Evolutionary conservation across 2,797 vertebrate species (phyloP), one percentile per base, ranked within the genome.

Genomic region (Gallinago solitaria): DNA sequence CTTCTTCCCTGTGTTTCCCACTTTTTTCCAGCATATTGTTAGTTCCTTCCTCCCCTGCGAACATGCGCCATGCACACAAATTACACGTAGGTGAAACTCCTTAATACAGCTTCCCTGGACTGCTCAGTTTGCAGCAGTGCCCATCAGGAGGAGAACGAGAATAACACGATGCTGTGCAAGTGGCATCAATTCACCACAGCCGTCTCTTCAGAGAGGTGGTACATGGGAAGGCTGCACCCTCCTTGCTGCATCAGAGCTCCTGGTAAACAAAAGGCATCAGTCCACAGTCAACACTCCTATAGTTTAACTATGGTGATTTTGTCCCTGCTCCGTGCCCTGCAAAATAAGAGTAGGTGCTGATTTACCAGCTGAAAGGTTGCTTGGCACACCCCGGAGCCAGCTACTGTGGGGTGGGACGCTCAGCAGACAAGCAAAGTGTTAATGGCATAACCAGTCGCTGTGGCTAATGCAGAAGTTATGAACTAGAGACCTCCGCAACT

Each of bases 151-250:
- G 15, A 5, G 19, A 30, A 51, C 19, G 37, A 65, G 37, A 67
- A 21, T 19, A 25, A 37, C 8, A 2, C 5, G 23, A 12, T 9
- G 3, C 59, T 43, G 30, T 0, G 0, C 16, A 39, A 71, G 41
- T 4, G 15, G 61, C 24, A 74, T 12, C n/a, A 25, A 9, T 16
- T 53, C 63, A 37, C 37, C 1, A 1, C 81, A 76, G 32, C 17
- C n/a, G 5, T 5, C 57, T 30, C 59, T 76, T 28, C 68, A 37
- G 35, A 5, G 28, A 48, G 57, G 27, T 5, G 24, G 39, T 13
- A n/a, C 5, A 1, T 17, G 39, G 33, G 25, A 60, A 51, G 47
- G 39, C 30, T 50, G 32, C 2, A 1, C 50, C 39, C 39, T 68
- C 28, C 59, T 51, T 28, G 9, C 37, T 2, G 1, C 53, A 48